These are phyloP conservation scores for Psophia crepitans DNA, from an alignment of 2,113 vertebrate species.

Conservation along the genomic window DNA sequence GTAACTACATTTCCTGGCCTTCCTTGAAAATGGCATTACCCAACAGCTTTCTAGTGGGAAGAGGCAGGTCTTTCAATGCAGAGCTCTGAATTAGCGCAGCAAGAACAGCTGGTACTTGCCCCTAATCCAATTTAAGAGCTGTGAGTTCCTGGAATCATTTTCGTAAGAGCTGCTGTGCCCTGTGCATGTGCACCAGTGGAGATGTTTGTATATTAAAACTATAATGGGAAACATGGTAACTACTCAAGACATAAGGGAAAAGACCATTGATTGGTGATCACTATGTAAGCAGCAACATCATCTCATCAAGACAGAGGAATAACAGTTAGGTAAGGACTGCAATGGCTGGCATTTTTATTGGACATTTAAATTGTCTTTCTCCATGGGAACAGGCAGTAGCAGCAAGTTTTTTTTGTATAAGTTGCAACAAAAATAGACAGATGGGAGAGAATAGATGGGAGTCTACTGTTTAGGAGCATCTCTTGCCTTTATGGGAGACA, in stretches of 20 bases:
- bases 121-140: neutral
- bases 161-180: neutral
- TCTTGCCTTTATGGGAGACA: neutral
- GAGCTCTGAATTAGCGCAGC: neutral
- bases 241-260: neutral
- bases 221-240: neutral
- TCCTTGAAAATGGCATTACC: neutral
- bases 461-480: neutral
- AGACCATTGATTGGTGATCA: neutral
- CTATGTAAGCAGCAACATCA: neutral
- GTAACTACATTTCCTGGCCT: neutral
- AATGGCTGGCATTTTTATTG: neutral
- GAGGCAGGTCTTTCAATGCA: neutral
- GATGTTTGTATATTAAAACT: neutral
- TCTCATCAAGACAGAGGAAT: neutral
- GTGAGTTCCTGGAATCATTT: neutral
- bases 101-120: neutral
- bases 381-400: neutral
- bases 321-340: neutral
- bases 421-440: neutral
- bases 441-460: neutral
- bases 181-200: neutral
- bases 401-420: neutral
- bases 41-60: neutral
- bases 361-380: neutral